Base-by-base conservation (phyloP, 2,797 vertebrate species). In the Amphiprion clarkii region DNA sequence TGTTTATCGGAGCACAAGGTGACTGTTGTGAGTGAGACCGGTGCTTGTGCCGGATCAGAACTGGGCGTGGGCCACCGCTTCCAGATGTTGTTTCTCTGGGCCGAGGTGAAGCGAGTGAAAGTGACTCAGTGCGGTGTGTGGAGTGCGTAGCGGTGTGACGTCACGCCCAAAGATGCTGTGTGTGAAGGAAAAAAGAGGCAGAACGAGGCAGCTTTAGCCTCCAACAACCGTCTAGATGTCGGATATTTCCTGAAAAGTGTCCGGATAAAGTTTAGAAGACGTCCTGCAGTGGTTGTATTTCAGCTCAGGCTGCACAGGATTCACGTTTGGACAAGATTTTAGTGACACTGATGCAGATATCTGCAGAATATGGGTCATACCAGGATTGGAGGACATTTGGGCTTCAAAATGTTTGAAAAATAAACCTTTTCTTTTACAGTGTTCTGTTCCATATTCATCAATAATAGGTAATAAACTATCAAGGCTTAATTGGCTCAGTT, bases 71-170 rank as follows among this genome's bases (percentile, higher is more conserved):
- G 74, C 79, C 55, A 62, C 52, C 14, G 78, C 75, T 76, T 76
- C 70, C 76, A 89, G 84, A 90, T 83, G 87, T 84, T 81, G 83
- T 84, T 86, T 82, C 57, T 73, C 73, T 85, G 73, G 54, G 71
- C 64, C 73, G 76, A 83, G 79, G 69, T 89, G 87, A 87, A 81
- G 73, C 74, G 88, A 87, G 78, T 80, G 71, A 74, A 87, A 84
- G 87, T 89, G 89, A 92, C 82, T 87, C 87, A 83, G 86, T 87
- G 82, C 82, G 68, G 79, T 73, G 84, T 81, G 85, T 87, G 67
- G 75, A 79, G 77, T 86, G 83, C 64, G 61, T 81, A 80, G 8
- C 25, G 67, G 66, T 3, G 74, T 88, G 87, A 90, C 78, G 81
- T 91, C 88, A 91, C 57, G 31, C 31, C 31, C 27, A 27, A 53